Evolutionary conservation across 2,888 invertebrate species (phyloP), one percentile per base, ranked within the genome.

Genomic region (Phalera bucephala): DNA sequence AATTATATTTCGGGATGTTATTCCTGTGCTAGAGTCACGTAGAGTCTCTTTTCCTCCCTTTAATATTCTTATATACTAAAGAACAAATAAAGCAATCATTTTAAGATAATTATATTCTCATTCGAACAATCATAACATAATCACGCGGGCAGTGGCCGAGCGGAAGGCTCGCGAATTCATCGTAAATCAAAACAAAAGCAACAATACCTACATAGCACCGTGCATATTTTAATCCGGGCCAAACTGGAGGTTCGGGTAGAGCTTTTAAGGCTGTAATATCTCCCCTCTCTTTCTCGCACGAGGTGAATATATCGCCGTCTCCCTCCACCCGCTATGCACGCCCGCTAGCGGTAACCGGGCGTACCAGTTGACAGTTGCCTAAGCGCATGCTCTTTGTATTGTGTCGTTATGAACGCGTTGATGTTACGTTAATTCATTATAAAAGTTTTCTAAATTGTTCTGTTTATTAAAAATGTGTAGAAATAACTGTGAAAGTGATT

Each of bases 341-440:
- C 80, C 79, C 70, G 52, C 84, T 85, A 64, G 73, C 78, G 88
- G 77, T 63, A 52, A 60, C 50, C 53, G 50, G 45, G 52, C 58
- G 73, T 52, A 81, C 67, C 71, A 64, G 55, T 53, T 85, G 88
- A 87, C 87, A 84, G 79, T 78, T 78, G 86, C 84, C 59, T 61
- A 56, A 48, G 78, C 84, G 85, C 86, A 80, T 80, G 84, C 66
- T 70, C 76, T 65, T 66, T 79, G 78, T 79, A 75, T 72, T 70
- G 74, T 74, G 69, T 71, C 46, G 49, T 49, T 50, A 40, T 40
- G 9, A 25, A 19, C 44, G 40, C 53, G 45, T 48, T 60, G 45
- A 51, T 53, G 40, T 46, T 27, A n/a, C 33, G 30, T 31, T 52
- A 40, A 44, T 46, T 49, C 35, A 38, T 55, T 52, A 37, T 43